Percentiles rank a stretch among this genome's conserved stretches.
Evolutionary conservation across 1,140 invertebrate species (phyloP).

Genomic region (Drosophila prosaltans): DNA sequence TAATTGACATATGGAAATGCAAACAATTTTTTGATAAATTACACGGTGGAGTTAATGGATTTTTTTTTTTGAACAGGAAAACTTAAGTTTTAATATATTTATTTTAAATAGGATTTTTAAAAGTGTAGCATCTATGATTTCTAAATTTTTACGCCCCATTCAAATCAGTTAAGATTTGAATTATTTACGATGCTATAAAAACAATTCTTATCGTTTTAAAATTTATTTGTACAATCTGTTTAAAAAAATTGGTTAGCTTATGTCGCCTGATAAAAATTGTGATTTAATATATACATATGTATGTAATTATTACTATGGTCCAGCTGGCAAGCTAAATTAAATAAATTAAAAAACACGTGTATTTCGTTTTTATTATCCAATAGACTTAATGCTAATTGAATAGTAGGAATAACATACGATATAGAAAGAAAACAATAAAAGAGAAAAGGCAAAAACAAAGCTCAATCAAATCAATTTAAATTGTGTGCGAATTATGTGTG

Average conservation of each 20-base stretch:
- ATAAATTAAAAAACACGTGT: neutral
- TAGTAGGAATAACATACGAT: neutral
- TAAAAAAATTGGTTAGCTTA: no score
- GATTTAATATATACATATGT: neutral
- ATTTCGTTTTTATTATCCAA: constrained; percentile 25
- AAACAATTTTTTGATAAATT: neutral
- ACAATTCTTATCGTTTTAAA: no score
- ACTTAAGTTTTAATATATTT: no score
- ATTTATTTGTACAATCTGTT: no score
- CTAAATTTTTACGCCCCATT: no score
- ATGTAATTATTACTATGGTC: constrained; percentile 8
- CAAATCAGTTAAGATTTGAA: no score
- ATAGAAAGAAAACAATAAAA: neutral
- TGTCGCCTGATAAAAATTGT: no score
- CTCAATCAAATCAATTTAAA: constrained; percentile 48
- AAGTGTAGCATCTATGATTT: no score
- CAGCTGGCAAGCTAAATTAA: neutral
- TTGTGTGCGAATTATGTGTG: constrained; percentile 44
- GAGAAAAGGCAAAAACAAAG: constrained; percentile 16
- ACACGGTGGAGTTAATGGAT: no score
- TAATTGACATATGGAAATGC: neutral
- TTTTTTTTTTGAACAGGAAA: no score
- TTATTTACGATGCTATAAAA: no score
- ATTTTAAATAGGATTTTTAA: no score
- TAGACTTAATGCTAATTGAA: constrained; percentile 46